Base-by-base conservation (phyloP, 2,888 invertebrate genomes). In the Pristionchus maxplancki region DNA sequence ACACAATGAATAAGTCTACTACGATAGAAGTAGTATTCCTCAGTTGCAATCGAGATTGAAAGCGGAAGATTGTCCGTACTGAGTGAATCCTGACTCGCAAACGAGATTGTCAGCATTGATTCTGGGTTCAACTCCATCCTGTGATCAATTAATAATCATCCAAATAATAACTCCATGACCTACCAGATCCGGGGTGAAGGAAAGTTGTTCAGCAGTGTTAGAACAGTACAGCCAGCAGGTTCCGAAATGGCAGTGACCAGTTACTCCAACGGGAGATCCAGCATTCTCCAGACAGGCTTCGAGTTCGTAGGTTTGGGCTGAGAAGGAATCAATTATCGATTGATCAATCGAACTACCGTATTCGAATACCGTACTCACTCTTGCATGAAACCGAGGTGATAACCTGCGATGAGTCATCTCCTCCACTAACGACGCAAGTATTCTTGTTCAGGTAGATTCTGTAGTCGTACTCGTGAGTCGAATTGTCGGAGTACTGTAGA, bases 401-500 rank as follows among this genome's bases (percentile, higher is more conserved):
- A 44, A 20, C 34, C 44, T 78, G 44, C 13, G 44, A 78, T 31
- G 13, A n/a, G 28, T 74, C 78, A 20, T 40, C 44, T n/a, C 44
- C 44, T 44, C 44, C 44, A 48, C n/a, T 44, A 15, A 78, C 78
- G 48, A 28, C 78, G 48, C 78, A 78, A n/a, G 78, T 78, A 40
- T 40, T 44, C 28, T 78, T 78, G 28, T 78, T 40, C 44, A 78
- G 40, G 48, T 44, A n/a, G n/a, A 48, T 24, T n/a, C 44, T n/a
- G 44, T 48, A 44, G 44, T 44, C 44, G 40, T 40, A 74, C 44
- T 78, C 78, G 44, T 78, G n/a, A 44, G 44, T 78, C 20, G 78
- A 40, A 48, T 78, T 78, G 48, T 78, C 78, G 28, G 78, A 44
- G 44, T 78, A 78, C 78, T 78, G 78, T 48, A 78, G n/a, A 31